Evolutionary conservation across 1,140 invertebrate species (phyloP), one percentile per base, ranked within the genome.

Genomic region (Drosophila pseudoananassae): DNA sequence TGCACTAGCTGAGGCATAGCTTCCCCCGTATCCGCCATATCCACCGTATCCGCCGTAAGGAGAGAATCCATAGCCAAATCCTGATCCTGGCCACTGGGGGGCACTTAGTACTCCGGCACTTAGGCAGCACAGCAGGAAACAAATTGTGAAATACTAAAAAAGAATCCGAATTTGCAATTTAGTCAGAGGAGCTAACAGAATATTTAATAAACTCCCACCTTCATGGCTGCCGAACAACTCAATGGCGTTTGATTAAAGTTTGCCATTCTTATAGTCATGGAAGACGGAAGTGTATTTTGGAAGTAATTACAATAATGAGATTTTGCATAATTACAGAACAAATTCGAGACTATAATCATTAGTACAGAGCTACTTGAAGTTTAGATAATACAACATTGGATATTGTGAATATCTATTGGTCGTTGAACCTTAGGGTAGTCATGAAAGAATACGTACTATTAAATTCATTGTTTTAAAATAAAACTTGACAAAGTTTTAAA

Each of bases 301-400:
- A 25, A 27, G 65, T 71, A 75, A 82, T 82, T 78, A 81, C 56
- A 57, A 64, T 83, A 68, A 85, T 85, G 69, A 65, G 60, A 54
- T 40, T 59, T 66, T 12, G 9, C 46, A 64, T 73, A 73, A 71
- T 71, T 59, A 71, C 17, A 69, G 14, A 69, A 47, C 64, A 69
- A 69, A 69, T 69, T 64, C 25, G 65, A 58, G 50, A 40, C 53
- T 38, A 74, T 74, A 74, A 56, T 74, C 59, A 74, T 74, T 50
- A 74, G 52, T 55, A 56, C 25, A 43, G 38, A 46, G 29, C 23
- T n/a, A 53, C 49, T 54, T 29, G 12, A 25, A 36, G 58, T 27
- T 43, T 64, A 36, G 27, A 17, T 43, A 52, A 51, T 14, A 47
- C 6, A 63, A 40, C 31, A 29, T 61, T 63, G 17, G 23, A 31